These are phyloP conservation scores for Takifugu rubripes DNA, from an alignment of 2,797 vertebrate genomes.

Conservation along the genomic window DNA sequence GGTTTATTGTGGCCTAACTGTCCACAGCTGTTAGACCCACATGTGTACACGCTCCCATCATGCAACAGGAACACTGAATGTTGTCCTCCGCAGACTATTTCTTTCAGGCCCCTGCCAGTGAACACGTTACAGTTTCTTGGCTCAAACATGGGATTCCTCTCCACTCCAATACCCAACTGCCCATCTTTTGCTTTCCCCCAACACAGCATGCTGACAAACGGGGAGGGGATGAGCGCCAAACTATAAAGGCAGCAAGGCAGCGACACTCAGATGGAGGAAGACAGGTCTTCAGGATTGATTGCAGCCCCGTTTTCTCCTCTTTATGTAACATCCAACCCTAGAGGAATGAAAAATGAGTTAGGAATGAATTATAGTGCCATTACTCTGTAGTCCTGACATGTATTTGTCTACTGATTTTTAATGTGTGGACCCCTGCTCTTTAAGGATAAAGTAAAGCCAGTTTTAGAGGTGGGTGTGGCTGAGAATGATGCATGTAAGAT, in stretches of 20 bases:
- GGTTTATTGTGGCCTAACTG: constrained; percentile 88
- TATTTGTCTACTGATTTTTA: not conserved
- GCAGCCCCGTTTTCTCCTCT: constrained; percentile 64
- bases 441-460: constrained; percentile 17
- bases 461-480: constrained; percentile 21
- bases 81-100: constrained; percentile 86
- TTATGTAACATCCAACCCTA: constrained; percentile 60
- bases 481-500: constrained; percentile 31
- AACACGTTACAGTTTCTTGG: constrained; percentile 82
- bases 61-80: constrained; percentile 90
- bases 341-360: constrained; percentile 8
- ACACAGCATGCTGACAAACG: constrained; percentile 83
- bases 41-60: constrained; percentile 90
- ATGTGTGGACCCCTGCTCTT: constrained; percentile 8
- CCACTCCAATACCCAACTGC: constrained; percentile 83
- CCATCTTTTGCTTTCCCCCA: constrained; percentile 93
- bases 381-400: not conserved
- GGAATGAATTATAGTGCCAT: constrained; percentile 5
- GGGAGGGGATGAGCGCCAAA: constrained; percentile 28
- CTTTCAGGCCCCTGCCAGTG: constrained; percentile 80
- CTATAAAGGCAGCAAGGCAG: constrained; percentile 29
- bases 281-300: constrained; percentile 55
- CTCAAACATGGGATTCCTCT: constrained; percentile 78
- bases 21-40: constrained; percentile 88
- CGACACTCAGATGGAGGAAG: constrained; percentile 37